Evolutionary conservation across 2,888 invertebrate genomes (phyloP).

Genomic region (Girardia tigrina): DNA sequence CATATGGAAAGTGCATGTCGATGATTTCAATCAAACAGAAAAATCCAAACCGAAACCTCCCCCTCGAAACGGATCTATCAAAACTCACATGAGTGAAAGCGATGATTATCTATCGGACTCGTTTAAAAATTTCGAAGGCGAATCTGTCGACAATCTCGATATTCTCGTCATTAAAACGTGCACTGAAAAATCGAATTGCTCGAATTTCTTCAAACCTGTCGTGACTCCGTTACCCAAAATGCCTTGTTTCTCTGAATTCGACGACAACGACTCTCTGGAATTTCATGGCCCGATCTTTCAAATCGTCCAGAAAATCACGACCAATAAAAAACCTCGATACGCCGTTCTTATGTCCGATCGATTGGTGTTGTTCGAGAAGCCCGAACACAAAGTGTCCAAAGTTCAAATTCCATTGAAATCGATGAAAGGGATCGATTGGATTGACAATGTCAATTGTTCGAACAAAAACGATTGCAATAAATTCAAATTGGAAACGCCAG

Average conservation of each 20-base stretch:
- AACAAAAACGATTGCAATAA: slow-evolving; percentile 9
- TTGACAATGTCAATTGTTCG: not conserved
- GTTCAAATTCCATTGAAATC: slow-evolving; percentile 10
- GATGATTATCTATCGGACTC: not conserved
- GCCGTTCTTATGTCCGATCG: not conserved
- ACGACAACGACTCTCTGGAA: not conserved
- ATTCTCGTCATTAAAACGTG: not conserved
- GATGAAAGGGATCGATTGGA: slow-evolving; percentile 14
- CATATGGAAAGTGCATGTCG: not conserved
- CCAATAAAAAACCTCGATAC: not conserved
- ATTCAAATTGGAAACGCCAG: slow-evolving; percentile 6
- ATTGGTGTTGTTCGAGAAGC: not conserved
- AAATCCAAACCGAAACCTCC: not conserved
- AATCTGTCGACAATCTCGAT: slow-evolving; percentile 3
- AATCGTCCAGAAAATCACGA: not conserved
- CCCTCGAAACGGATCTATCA: not conserved
- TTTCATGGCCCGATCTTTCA: not conserved
- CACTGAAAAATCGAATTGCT: not conserved
- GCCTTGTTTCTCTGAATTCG: not conserved
- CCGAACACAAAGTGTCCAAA: slow-evolving; percentile 16
- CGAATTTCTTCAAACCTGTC: not conserved
- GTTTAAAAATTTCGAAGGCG: not conserved
- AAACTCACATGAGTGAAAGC: not conserved
- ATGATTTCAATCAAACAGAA: not conserved
- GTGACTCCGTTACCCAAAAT: not conserved